phyloP scores from a whole-genome alignment of 1,140 invertebrate species.

The Eriosoma lanigerum region DNA sequence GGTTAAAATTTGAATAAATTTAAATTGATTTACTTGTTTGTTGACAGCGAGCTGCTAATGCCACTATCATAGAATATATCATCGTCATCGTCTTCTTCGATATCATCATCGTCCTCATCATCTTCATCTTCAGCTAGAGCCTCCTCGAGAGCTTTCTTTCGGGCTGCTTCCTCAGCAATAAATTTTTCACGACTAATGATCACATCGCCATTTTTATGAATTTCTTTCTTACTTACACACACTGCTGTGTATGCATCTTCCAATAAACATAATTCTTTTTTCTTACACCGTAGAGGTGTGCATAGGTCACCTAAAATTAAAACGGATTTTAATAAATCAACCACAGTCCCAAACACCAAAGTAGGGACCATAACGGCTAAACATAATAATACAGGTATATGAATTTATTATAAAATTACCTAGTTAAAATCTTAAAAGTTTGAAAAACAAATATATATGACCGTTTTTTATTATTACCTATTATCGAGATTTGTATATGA shows the following conservation, averaged over 20 bases:
- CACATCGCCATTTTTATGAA: constrained; percentile 71
- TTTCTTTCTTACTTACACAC: constrained; percentile 82
- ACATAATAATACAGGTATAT: too few relatives aligned
- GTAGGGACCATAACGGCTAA: too few relatives aligned
- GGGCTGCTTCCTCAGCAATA: constrained; percentile 61
- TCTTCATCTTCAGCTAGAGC: constrained; percentile 68
- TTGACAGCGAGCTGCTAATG: constrained; percentile 52
- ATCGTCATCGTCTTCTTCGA: constrained; percentile 56
- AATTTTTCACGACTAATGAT: constrained; percentile 64
- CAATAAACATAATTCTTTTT: constrained; percentile 82
- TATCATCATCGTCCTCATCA: constrained; percentile 67
- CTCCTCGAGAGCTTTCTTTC: constrained; percentile 53
- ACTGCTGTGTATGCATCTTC: constrained; percentile 84
- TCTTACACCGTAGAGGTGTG: constrained; percentile 81
- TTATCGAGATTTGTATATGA: too few relatives aligned
- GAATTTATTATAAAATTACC: too few relatives aligned
- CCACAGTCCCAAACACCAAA: too few relatives aligned
- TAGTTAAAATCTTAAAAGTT: too few relatives aligned
- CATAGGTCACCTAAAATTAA: constrained; percentile 76
- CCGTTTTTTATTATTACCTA: too few relatives aligned
- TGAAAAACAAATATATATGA: too few relatives aligned
- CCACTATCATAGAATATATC: constrained; percentile 53
- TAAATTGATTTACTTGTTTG: constrained; percentile 37
- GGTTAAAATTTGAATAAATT: too few relatives aligned
- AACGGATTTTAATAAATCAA: constrained; percentile 24